Percentiles rank a stretch among this genome's conserved stretches.
Conservation (phyloP, 2,113 vertebrate genomes). For the Raja brachyura region DNA sequence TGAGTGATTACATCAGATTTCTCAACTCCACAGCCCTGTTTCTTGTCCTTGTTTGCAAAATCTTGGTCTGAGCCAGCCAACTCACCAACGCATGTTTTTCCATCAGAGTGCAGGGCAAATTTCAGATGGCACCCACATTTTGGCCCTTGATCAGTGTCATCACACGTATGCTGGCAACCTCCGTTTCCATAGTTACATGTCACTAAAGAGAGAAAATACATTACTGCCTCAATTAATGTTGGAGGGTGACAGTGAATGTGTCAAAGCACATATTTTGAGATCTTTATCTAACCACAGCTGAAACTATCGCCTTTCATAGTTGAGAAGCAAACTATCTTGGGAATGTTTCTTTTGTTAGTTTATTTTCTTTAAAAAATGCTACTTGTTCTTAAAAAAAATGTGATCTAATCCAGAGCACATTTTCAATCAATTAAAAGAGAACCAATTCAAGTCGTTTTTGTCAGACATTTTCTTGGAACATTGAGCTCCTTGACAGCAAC, state of each 20-base stretch:
- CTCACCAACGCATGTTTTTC: conserved; percentile 96
- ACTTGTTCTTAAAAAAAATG: not conserved
- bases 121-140: conserved; percentile 93
- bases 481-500: not conserved
- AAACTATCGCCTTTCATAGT: conserved; percentile 43
- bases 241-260: conserved; percentile 40
- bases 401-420: not conserved
- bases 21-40: not conserved
- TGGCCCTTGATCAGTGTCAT: conserved; percentile 88
- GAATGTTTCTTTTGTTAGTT: conserved; percentile 23
- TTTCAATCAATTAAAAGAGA: conserved; percentile 15
- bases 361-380: conserved; percentile 17
- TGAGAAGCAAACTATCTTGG: not conserved
- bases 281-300: conserved; percentile 64
- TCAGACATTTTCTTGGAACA: not conserved
- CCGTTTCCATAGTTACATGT: conserved; percentile 98
- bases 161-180: conserved; percentile 94
- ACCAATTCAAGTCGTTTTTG: not conserved
- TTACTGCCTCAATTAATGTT: conserved; percentile 22
- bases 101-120: conserved; percentile 83
- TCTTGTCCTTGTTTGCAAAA: not conserved
- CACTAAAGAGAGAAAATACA: conserved; percentile 61
- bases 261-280: conserved; percentile 61
- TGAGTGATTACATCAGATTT: conserved; percentile 27
- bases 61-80: conserved; percentile 46